Evolutionary conservation across 2,888 invertebrate species (phyloP).

Genomic region (Amblyjoppa proteus): DNA sequence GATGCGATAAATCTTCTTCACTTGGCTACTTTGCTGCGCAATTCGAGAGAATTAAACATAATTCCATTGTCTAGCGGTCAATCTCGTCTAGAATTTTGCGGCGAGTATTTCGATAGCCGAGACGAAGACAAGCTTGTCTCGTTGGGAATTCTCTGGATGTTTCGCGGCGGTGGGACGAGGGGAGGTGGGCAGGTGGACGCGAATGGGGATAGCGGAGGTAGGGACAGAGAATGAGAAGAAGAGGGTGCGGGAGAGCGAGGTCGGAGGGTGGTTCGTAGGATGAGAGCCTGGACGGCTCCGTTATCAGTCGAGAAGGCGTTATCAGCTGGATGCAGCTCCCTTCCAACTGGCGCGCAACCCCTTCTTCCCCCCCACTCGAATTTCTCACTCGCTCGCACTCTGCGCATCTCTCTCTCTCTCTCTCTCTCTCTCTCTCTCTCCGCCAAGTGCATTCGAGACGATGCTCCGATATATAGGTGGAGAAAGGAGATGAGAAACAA

Average conservation of each 20-base stretch:
- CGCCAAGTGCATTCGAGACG: constrained; percentile 44
- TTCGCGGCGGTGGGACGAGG: constrained; percentile 61
- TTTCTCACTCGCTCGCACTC: constrained; percentile 24
- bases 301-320: constrained; percentile 83
- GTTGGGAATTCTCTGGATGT: constrained; percentile 72
- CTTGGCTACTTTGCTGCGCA: not conserved
- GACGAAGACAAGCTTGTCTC: constrained; percentile 62
- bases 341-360: constrained; percentile 75
- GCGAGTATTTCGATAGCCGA: constrained; percentile 25
- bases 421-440: constrained; percentile 56
- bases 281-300: constrained; percentile 82
- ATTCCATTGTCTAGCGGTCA: not conserved
- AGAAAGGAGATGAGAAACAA: constrained; percentile 66
- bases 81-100: not conserved
- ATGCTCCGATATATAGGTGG: constrained; percentile 48
- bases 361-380: constrained; percentile 68
- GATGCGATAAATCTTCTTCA: no score
- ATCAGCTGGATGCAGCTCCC: constrained; percentile 84
- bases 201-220: constrained; percentile 47
- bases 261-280: constrained; percentile 71
- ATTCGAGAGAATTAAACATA: not conserved
- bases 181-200: constrained; percentile 31
- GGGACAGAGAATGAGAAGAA: constrained; percentile 52
- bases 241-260: constrained; percentile 58
- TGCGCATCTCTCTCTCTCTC: not conserved